Evolutionary conservation across 2,888 invertebrate genomes (phyloP).

Genomic region (Teleogryllus oceanicus): DNA sequence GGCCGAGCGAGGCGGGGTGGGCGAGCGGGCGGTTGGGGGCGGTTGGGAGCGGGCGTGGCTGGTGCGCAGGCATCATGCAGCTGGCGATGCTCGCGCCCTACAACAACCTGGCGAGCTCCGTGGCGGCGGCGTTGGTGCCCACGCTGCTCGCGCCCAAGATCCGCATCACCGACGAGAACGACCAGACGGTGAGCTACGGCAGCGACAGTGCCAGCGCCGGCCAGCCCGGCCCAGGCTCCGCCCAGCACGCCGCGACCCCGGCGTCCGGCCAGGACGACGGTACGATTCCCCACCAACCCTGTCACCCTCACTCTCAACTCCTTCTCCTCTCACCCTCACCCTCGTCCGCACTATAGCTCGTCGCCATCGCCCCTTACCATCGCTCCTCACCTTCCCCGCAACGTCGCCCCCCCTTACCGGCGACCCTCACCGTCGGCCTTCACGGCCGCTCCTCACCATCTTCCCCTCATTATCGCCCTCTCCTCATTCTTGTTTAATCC

Average conservation of each 20-base stretch:
- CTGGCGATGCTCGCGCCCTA: constrained; percentile 54
- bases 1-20: too few relatives aligned
- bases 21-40: too few relatives aligned
- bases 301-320: too few relatives aligned
- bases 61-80: constrained; percentile 50
- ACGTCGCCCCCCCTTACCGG: too few relatives aligned
- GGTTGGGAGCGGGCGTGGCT: background rate
- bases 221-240: constrained; percentile 36
- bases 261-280: constrained; percentile 23
- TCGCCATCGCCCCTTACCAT: too few relatives aligned
- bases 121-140: constrained; percentile 53
- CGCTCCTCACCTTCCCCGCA: too few relatives aligned
- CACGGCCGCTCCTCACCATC: too few relatives aligned
- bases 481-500: too few relatives aligned
- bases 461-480: too few relatives aligned
- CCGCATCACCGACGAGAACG: constrained; percentile 49
- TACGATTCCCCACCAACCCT: background rate
- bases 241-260: constrained; percentile 21
- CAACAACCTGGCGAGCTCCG: constrained; percentile 53
- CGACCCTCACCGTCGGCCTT: too few relatives aligned
- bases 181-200: constrained; percentile 46
- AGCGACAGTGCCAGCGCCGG: constrained; percentile 43
- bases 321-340: too few relatives aligned
- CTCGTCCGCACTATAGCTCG: too few relatives aligned
- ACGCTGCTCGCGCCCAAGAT: constrained; percentile 50